Evolutionary conservation across 1,140 invertebrate genomes (phyloP).

Genomic region (Hyphantria cunea): DNA sequence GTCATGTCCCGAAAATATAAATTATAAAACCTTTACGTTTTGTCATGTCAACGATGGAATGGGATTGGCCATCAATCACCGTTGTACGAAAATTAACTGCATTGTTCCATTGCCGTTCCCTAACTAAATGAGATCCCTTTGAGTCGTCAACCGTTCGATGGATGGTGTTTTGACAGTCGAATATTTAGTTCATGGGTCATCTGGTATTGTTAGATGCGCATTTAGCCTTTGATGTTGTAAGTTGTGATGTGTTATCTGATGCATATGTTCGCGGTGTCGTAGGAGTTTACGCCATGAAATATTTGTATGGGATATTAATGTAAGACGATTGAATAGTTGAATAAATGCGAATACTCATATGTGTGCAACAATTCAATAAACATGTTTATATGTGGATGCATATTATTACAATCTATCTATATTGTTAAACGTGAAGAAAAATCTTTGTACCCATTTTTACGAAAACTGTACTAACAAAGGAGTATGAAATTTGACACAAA

Average conservation of each 20-base stretch:
- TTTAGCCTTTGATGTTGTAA: conserved; percentile 17
- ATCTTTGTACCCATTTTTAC: too few species aligned
- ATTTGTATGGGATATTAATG: not conserved
- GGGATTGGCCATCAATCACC: conserved; percentile 74
- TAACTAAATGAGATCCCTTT: conserved; percentile 61
- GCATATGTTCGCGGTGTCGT: conserved; percentile 11
- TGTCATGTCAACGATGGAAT: conserved; percentile 65
- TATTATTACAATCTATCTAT: too few species aligned
- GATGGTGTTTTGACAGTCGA: conserved; percentile 40
- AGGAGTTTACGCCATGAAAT: conserved; percentile 1
- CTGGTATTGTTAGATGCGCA: conserved; percentile 22
- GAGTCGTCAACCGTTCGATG: conserved; percentile 33
- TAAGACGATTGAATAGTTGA: not conserved
- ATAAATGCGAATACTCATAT: not conserved
- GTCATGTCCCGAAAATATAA: conserved; percentile 49
- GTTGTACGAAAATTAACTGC: conserved; percentile 65
- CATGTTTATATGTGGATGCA: too few species aligned
- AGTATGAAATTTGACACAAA: too few species aligned
- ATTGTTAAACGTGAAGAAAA: too few species aligned
- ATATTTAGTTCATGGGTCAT: conserved; percentile 34
- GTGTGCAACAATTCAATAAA: not conserved
- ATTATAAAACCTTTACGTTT: conserved; percentile 57
- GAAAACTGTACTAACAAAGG: too few species aligned
- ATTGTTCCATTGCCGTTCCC: conserved; percentile 70
- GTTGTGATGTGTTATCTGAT: conserved; percentile 23